phyloP scores from a whole-genome alignment of 2,888 invertebrate genomes.

The Apodemia mormo region DNA sequence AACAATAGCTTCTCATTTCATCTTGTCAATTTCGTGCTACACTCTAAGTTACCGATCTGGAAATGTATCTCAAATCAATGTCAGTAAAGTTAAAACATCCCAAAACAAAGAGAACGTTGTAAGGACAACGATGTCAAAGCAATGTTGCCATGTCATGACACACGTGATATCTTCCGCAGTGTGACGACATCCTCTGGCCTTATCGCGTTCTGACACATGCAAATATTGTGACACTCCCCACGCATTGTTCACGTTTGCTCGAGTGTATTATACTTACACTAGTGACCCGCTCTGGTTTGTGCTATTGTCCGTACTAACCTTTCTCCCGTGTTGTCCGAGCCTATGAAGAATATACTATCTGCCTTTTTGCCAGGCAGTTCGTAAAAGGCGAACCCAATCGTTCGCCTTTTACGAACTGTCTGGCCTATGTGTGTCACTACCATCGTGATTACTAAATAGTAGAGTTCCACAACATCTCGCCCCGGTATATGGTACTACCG shows the following conservation, averaged over 20 bases:
- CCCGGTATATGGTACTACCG: no score
- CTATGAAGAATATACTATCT: no score
- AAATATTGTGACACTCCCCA: slow-evolving; percentile 16
- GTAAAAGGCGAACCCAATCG: no score
- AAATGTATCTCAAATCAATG: slow-evolving; percentile 1
- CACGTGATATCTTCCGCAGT: slow-evolving; percentile 13
- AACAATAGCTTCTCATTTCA: neutral
- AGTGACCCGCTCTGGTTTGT: no score
- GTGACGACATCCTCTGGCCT: slow-evolving; percentile 1
- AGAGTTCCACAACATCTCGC: no score
- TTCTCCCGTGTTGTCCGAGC: no score
- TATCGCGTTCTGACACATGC: neutral
- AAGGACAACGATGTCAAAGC: neutral
- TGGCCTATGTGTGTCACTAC: no score
- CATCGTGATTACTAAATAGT: no score
- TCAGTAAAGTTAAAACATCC: slow-evolving; percentile 3
- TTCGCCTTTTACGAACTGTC: no score
- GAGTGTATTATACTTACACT: neutral
- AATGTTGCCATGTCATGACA: neutral
- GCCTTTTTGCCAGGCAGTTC: no score
- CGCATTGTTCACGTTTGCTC: slow-evolving; percentile 5
- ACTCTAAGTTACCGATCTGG: neutral
- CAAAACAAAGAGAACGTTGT: neutral
- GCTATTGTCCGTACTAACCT: no score
- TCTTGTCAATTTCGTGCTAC: neutral